Conservation (phyloP, 1,140 invertebrate species). For the Oreohelix idahoensis region DNA sequence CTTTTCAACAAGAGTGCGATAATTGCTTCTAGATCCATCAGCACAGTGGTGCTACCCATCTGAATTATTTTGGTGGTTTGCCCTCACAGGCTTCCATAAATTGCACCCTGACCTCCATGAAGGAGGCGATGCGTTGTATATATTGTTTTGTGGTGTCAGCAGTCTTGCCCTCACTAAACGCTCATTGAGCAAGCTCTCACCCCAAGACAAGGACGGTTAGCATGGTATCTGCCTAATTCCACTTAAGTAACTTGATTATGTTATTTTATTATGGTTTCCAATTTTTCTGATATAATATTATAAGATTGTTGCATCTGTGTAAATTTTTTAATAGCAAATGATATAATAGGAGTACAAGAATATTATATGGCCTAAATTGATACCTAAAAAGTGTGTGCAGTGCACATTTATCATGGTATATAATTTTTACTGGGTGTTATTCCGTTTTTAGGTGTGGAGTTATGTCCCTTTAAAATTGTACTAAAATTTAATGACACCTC, state of each 20-base stretch:
- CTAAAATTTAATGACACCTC: too few relatives aligned
- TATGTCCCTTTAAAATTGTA: background rate
- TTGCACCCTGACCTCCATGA: constrained; percentile 41
- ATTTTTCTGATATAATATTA: too few relatives aligned
- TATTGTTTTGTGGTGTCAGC: constrained; percentile 42
- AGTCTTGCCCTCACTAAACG: constrained; percentile 51
- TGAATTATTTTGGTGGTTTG: background rate
- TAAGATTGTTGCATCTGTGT: too few relatives aligned
- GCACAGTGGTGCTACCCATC: too few relatives aligned
- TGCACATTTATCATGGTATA: background rate
- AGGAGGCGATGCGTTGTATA: constrained; percentile 36
- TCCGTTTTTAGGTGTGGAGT: background rate
- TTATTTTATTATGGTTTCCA: background rate
- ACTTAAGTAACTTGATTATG: background rate
- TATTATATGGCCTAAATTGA: too few relatives aligned
- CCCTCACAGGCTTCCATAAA: constrained; percentile 41
- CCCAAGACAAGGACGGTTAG: constrained; percentile 49
- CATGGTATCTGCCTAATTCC: background rate
- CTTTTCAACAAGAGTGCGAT: too few relatives aligned
- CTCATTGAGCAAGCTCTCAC: constrained; percentile 50
- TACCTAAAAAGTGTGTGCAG: too few relatives aligned
- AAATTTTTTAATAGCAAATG: too few relatives aligned
- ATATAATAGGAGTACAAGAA: too few relatives aligned
- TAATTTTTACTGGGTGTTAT: background rate
- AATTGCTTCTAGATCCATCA: too few relatives aligned